Percentiles rank a stretch among this genome's conserved stretches.
Evolutionary conservation across 2,888 invertebrate genomes (phyloP).

Genomic region (Mythimna vitellina): DNA sequence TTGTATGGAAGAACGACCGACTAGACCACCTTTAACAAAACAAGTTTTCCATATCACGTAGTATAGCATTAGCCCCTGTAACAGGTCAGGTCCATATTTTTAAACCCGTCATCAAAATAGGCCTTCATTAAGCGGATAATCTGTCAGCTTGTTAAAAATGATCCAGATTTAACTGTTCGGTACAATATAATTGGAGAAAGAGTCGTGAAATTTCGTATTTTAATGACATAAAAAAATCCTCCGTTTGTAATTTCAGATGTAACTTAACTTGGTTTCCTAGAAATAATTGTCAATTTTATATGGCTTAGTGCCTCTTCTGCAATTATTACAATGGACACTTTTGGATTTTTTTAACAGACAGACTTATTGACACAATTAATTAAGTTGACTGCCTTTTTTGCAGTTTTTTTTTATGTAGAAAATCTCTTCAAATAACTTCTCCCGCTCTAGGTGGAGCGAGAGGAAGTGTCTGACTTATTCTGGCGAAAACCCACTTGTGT

Average conservation of each 20-base stretch:
- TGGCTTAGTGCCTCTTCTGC: not conserved
- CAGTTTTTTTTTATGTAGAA: too few relatives aligned
- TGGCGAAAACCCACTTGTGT: too few relatives aligned
- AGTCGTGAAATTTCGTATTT: constrained; percentile 23
- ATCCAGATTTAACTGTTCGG: constrained; percentile 37
- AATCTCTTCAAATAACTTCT: too few relatives aligned
- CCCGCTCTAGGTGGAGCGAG: too few relatives aligned
- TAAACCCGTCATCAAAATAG: constrained; percentile 24
- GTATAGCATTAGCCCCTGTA: not conserved
- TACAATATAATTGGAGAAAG: constrained; percentile 41
- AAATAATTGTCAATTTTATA: not conserved
- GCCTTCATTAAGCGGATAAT: constrained; percentile 43
- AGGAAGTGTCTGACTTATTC: too few relatives aligned
- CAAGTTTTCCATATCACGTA: not conserved
- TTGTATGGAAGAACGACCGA: too few relatives aligned
- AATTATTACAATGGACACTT: not conserved
- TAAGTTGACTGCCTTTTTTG: too few relatives aligned
- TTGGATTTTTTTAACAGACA: not conserved
- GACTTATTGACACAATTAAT: too few relatives aligned
- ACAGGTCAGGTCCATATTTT: constrained; percentile 12
- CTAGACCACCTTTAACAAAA: too few relatives aligned
- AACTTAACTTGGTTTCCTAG: too few relatives aligned
- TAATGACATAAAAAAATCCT: constrained; percentile 3
- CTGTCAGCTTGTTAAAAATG: constrained; percentile 39
- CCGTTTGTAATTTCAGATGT: not conserved